Base-by-base conservation (phyloP, 2,888 invertebrate genomes). In the Calameuta idolon region DNA sequence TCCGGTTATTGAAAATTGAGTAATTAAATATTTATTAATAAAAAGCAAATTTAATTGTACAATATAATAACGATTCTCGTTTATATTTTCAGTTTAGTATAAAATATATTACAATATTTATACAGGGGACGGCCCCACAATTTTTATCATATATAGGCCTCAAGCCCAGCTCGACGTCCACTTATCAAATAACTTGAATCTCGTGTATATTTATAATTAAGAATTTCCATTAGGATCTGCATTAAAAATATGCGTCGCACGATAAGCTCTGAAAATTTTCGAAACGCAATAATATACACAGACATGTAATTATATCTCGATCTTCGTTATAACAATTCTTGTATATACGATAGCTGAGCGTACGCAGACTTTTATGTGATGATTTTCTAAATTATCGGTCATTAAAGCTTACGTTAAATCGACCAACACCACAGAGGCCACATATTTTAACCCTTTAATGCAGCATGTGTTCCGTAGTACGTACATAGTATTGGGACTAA, bases 161-260 rank as follows among this genome's bases (percentile, higher is more conserved):
- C 84, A 87, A 85, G 88, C 88, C 85, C 84, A 87, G 84, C 85
- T 86, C 84, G 84, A 87, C 84, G 82, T 85, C 79, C 81, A 84
- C 82, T 80, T 77, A 34, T 79, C 77, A 75, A 79, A 81, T 71
- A 12, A 23, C 71, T 12, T 12, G 34, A 71, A 71, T n/a, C 33
- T 71, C 15, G 71, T 71, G 71, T 71, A 71, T 31, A 71, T 30
- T 69, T 69, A 69, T 30, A 69, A 33, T 71, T 33, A 71, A 34
- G 71, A 34, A 33, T 71, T 34, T 71, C 12, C 31, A 23, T 23
- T 55, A 1, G 9, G 5, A 55, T 9, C 55, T 55, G 71, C 71
- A 71, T 71, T 33, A 71, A 33, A 34, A 71, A 33, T 31, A 71
- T 71, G 71, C 71, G 12, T 31, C 34, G 71, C 71, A 11, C 34